These are phyloP conservation scores for Poecilus cupreus DNA, from an alignment of 2,888 invertebrate genomes.

Conservation along the genomic window DNA sequence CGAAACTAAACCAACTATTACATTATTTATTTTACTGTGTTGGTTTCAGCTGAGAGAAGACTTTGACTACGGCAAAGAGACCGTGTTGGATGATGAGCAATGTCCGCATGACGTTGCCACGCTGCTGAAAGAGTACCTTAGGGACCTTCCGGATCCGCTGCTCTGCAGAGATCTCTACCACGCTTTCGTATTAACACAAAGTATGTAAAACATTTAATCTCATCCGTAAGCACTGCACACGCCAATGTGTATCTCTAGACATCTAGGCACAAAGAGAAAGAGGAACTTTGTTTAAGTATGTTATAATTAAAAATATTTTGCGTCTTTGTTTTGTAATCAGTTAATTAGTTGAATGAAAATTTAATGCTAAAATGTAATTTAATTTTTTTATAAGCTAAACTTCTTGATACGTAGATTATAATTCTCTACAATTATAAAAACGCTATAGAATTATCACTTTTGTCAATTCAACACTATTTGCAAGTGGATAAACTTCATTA, in stretches of 20 bases:
- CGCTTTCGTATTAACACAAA: conserved; percentile 93
- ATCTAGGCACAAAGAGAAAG: no score
- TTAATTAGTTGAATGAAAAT: neutral
- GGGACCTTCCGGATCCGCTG: conserved; percentile 94
- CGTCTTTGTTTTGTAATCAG: neutral
- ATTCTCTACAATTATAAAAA: no score
- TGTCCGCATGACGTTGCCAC: conserved; percentile 96
- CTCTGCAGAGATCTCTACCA: conserved; percentile 92
- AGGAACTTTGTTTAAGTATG: neutral
- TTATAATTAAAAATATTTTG: conserved; percentile 14
- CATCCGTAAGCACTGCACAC: neutral
- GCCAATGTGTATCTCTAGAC: no score
- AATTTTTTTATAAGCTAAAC: no score
- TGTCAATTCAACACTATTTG: no score
- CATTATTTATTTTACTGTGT: neutral
- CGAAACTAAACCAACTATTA: neutral
- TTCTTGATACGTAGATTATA: no score
- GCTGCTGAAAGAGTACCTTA: conserved; percentile 92
- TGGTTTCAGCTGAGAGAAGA: conserved; percentile 87
- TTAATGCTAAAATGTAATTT: no score
- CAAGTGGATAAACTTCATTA: no score
- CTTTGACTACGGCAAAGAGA: conserved; percentile 88
- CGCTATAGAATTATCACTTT: no score
- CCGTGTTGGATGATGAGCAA: conserved; percentile 84
- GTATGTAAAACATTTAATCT: conserved; percentile 81